Base-by-base conservation (phyloP, 2,797 vertebrate genomes). In the Coccyzus lansbergi region DNA sequence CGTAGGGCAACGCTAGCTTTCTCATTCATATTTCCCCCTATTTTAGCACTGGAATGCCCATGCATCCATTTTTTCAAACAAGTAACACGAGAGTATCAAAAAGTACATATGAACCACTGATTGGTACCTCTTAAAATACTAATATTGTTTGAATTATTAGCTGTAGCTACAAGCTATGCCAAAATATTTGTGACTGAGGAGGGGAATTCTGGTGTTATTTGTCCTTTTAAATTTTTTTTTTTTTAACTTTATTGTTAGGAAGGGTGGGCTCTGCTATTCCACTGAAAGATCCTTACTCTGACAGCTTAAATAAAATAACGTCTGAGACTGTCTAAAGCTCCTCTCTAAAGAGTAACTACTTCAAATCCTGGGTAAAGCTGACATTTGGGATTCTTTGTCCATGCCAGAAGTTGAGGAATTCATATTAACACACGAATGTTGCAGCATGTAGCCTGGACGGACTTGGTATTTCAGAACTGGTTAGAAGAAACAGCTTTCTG, bases 341-440 rank as follows among this genome's bases (percentile, higher is more conserved):
- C 22, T 71, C 10, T n/a, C 24, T 6, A 12, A n/a, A 34, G 70
- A 69, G 4, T 19, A 28, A 33, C 24, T 22, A 38, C 59, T 36
- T 55, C n/a, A 55, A 60, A 28, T 76, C 18, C 29, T 44, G 18
- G 17, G 19, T 59, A 24, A 77, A 69, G 31, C 24, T 55, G 28
- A 18, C 17, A n/a, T 2, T 51, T 64, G 58, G 59, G 26, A 5
- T 64, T 46, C 36, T 58, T 72, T 77, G n/a, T 60, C 58, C 10
- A 5, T 5, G 19, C 25, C 10, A 40, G 72, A 53, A 76, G 42
- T 52, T 79, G 48, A 63, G 60, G 49, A 48, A 31, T 83, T 80
- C 4, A 0, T 56, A 9, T 40, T 34, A n/a, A 15, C 5, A 1
- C n/a, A 15, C 2, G 0, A 29, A 19, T 59, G 18, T 63, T 34